Percentiles rank a stretch among this genome's conserved stretches.
These are phyloP conservation scores for Monopis laevigella DNA, from an alignment of 2,888 invertebrate species.

Conservation along the genomic window DNA sequence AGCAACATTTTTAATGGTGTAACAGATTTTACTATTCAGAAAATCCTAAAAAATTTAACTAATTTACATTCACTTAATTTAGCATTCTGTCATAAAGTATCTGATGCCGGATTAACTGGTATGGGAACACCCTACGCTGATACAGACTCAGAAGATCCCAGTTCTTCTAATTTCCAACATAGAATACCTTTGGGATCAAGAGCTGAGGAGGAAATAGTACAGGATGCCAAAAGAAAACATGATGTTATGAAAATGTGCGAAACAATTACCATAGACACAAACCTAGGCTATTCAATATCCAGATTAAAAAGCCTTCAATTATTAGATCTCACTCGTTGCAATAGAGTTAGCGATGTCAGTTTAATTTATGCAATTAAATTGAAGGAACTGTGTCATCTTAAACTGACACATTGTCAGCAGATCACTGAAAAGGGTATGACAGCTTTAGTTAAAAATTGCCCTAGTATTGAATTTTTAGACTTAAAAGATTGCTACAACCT, in stretches of 20 bases:
- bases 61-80: slow-evolving; percentile 69
- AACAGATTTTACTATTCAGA: slow-evolving; percentile 74
- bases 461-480: slow-evolving; percentile 74
- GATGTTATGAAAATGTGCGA: slow-evolving; percentile 72
- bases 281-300: slow-evolving; percentile 61
- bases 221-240: slow-evolving; percentile 71
- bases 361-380: slow-evolving; percentile 74
- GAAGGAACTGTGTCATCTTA: slow-evolving; percentile 68
- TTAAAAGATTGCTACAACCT: slow-evolving; percentile 74
- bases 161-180: slow-evolving; percentile 36
- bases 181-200: slow-evolving; percentile 71
- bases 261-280: slow-evolving; percentile 45
- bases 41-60: slow-evolving; percentile 71
- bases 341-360: slow-evolving; percentile 76
- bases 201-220: slow-evolving; percentile 75
- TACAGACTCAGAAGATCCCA: slow-evolving; percentile 29
- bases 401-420: slow-evolving; percentile 75
- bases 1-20: slow-evolving; percentile 77
- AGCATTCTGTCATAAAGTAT: slow-evolving; percentile 73
- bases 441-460: slow-evolving; percentile 71
- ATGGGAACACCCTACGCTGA: slow-evolving; percentile 60
- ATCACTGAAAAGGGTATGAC: slow-evolving; percentile 73
- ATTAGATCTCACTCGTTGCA: slow-evolving; percentile 74
- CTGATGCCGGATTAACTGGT: slow-evolving; percentile 77
- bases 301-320: slow-evolving; percentile 62